These are phyloP conservation scores for Valencia hispanica DNA, from an alignment of 2,797 vertebrate genomes.

Conservation along the genomic window DNA sequence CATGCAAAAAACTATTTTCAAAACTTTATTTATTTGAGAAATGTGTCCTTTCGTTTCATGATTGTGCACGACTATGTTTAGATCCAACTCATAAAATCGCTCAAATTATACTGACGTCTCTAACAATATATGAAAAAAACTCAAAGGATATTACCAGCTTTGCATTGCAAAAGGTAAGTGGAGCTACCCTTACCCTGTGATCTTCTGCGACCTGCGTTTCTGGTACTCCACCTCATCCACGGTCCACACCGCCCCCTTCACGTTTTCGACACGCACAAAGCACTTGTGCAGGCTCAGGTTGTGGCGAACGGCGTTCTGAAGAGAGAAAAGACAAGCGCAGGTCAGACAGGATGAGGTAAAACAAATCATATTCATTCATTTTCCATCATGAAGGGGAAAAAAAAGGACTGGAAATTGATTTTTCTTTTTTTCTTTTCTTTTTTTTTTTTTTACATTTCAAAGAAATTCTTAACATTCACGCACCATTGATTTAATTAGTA, in stretches of 20 bases:
- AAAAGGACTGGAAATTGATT: slow-evolving; percentile 57
- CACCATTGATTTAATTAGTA: slow-evolving; percentile 83
- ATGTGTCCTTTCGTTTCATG: background rate
- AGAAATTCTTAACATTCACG: slow-evolving; percentile 78
- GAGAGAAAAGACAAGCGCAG: slow-evolving; percentile 63
- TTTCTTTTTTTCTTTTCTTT: slow-evolving; percentile 45
- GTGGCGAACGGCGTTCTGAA: slow-evolving; percentile 97
- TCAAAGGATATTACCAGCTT: background rate
- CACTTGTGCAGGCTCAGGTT: slow-evolving; percentile 99
- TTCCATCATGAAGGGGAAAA: slow-evolving; percentile 35
- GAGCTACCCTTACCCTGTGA: slow-evolving; percentile 90
- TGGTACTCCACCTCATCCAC: slow-evolving; percentile 99
- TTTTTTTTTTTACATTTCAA: slow-evolving; percentile 53
- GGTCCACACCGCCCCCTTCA: slow-evolving; percentile 99
- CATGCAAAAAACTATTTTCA: too few relatives aligned
- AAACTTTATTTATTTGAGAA: too few relatives aligned
- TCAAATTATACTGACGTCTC: background rate
- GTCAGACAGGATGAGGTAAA: slow-evolving; percentile 57
- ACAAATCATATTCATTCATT: slow-evolving; percentile 58
- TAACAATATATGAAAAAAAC: background rate
- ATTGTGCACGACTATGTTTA: too few relatives aligned
- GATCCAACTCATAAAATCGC: background rate
- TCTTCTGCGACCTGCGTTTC: slow-evolving; percentile 99
- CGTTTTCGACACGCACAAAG: slow-evolving; percentile 99
- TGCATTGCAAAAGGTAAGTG: background rate